A percentile compares a stretch with the other conserved stretches of the same genome.
phyloP scores from a whole-genome alignment of 1,140 invertebrate genomes.

The Bemisia tabaci region DNA sequence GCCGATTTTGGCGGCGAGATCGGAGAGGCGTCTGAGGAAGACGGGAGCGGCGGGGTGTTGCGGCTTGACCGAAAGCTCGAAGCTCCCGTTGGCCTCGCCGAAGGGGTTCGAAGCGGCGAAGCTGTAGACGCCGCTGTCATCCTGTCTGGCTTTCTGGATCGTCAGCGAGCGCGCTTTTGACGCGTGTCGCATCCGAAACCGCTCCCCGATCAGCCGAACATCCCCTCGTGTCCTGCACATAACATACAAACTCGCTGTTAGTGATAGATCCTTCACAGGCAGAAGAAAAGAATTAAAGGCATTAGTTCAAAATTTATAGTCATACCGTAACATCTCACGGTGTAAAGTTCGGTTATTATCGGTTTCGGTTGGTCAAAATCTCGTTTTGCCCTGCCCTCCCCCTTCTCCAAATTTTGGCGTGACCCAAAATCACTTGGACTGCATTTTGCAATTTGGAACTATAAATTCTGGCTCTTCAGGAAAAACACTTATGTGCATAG shows the following conservation, averaged over 20 bases:
- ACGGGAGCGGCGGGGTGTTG: conserved; percentile 48
- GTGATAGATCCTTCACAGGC: neutral
- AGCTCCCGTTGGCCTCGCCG: neutral
- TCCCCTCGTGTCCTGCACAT: neutral
- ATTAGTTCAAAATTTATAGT: no score
- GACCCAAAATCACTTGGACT: no score
- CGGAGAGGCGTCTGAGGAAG: conserved; percentile 58
- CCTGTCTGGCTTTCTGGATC: neutral
- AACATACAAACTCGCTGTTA: neutral
- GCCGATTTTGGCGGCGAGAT: conserved; percentile 72
- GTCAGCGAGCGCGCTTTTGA: neutral
- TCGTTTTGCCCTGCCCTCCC: no score
- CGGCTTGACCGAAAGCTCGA: neutral
- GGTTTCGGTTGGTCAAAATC: no score
- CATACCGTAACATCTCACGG: no score
- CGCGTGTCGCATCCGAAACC: neutral
- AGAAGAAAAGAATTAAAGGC: neutral
- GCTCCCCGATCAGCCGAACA: neutral
- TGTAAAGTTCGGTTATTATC: no score
- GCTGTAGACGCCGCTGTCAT: neutral
- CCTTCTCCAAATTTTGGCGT: no score
- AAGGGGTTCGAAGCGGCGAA: neutral
- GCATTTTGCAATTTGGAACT: no score
- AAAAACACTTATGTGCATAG: no score
- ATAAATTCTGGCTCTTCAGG: no score